A percentile compares a stretch with the other conserved stretches of the same genome.
phyloP scores from a whole-genome alignment of 2,113 vertebrate genomes.

The Cynopterus brachyotis region DNA sequence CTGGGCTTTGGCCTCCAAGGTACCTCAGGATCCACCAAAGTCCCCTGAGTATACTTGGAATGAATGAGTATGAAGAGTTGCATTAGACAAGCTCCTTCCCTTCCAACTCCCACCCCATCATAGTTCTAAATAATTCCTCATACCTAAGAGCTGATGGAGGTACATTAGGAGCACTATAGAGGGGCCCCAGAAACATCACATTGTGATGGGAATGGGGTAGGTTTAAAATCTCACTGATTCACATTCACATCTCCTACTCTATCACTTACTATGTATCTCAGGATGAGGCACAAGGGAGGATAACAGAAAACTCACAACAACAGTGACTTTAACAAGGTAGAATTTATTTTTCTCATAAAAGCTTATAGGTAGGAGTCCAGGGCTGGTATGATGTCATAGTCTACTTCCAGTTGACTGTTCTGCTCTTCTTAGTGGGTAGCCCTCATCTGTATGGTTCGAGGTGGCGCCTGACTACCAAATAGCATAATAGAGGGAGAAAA shows the following conservation, averaged over 20 bases:
- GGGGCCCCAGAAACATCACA: background rate
- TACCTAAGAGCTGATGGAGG: background rate
- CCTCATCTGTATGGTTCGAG: background rate
- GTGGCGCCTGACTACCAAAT: background rate
- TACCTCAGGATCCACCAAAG: background rate
- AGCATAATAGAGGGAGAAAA: background rate
- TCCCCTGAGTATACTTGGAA: background rate
- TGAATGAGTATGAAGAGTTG: background rate
- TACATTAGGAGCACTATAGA: no score
- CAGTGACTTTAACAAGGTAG: background rate
- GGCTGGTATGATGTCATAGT: background rate
- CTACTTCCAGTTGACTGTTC: background rate
- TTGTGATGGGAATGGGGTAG: background rate
- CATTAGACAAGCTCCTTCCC: background rate
- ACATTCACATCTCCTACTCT: background rate
- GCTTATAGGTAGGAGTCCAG: background rate
- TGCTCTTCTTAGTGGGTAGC: background rate
- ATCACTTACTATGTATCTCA: background rate
- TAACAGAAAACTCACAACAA: background rate
- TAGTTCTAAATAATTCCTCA: background rate
- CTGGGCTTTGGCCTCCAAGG: background rate
- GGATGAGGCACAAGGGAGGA: background rate
- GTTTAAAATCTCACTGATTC: background rate
- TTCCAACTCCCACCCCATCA: background rate
- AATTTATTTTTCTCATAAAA: background rate